Evolutionary conservation across 1,140 invertebrate species (phyloP), one percentile per base, ranked within the genome.

Genomic region (Drosophila murphyi): DNA sequence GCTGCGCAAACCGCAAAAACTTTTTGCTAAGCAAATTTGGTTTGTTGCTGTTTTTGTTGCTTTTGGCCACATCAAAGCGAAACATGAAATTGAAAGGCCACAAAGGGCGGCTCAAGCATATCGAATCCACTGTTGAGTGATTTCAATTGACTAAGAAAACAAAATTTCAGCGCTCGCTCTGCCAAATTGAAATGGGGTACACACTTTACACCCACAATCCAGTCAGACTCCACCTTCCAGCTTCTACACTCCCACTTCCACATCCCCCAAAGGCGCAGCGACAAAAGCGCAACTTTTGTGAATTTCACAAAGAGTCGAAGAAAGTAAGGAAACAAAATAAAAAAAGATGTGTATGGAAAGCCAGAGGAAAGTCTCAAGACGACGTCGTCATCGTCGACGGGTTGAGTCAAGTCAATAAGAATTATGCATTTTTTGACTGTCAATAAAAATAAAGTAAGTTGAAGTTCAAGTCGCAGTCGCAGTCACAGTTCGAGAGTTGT

Each of bases 101-200:
- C 77, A 83, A 88, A 80, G 64, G 70, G 75, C 74, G 71, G 52
- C 71, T 72, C 56, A 61, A 67, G 62, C 61, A 80, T 80, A 82
- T 71, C 70, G 80, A 78, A 63, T 57, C 20, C 28, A 34, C 55
- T 68, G 71, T 72, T 89, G 86, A 89, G 85, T 89, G 85, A 89
- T 89, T 89, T 89, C 86, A 85, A 89, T 89, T 89, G 85, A 89
- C 86, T 90, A 85, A 89, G 86, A 89, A 89, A 89, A 89, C 85
- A 89, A 89, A 89, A 89, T 89, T 87, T 59, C 50, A 39, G 35
- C 43, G 47, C 45, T 50, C 35, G 47, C 37, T 34, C n/a, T 20
- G 0, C 34, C n/a, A 56, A 39, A 41, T 29, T n/a, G 12, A 28
- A 28, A 6, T 6, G 32, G 41, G 28, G 6, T 10, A 41, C 0